phyloP scores from a whole-genome alignment of 2,888 invertebrate species.

The Eupithecia pulchellata region DNA sequence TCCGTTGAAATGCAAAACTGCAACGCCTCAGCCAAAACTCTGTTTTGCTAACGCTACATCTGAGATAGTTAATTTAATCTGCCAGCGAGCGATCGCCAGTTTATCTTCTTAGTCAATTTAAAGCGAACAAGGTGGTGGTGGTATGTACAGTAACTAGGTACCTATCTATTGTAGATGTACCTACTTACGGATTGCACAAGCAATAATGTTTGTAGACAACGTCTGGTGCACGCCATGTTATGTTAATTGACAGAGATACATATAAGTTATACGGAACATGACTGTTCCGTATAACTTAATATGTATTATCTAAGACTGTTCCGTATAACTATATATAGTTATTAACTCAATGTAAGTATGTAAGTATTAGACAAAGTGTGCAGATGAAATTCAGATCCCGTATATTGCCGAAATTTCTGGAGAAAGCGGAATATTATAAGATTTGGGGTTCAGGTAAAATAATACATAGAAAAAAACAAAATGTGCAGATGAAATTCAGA shows the following conservation, averaged over 20 bases:
- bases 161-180: background rate
- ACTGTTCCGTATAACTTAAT: no score
- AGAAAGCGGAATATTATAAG: no score
- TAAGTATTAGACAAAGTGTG: background rate
- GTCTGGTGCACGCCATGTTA: background rate
- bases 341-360: no score
- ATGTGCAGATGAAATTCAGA: background rate
- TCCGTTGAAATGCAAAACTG: background rate
- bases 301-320: no score
- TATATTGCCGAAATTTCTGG: no score
- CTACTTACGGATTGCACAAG: background rate
- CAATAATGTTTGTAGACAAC: background rate
- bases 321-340: no score
- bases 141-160: background rate
- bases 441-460: background rate
- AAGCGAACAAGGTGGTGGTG: slow-evolving; percentile 26
- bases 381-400: background rate
- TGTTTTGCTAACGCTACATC: slow-evolving; percentile 54
- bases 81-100: slow-evolving; percentile 57
- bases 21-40: slow-evolving; percentile 36
- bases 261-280: background rate
- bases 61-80: slow-evolving; percentile 71
- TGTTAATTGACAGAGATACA: background rate
- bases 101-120: slow-evolving; percentile 62
- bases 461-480: background rate